phyloP scores from a whole-genome alignment of 1,140 invertebrate species.

The Papilio xuthus region DNA sequence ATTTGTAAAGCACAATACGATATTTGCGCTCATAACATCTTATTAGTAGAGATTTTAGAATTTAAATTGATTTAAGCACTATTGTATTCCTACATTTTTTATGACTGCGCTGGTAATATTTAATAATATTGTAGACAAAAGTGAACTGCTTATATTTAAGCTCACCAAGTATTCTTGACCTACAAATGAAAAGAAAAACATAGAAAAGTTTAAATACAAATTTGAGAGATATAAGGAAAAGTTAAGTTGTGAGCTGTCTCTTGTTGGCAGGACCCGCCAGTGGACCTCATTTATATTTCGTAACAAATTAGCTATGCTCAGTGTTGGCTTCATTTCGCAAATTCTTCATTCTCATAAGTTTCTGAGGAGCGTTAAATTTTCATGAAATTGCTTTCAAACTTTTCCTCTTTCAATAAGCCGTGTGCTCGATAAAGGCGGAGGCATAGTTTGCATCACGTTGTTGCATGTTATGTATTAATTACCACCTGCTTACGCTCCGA shows the following conservation, averaged over 20 bases:
- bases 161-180: no score
- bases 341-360: constrained; percentile 75
- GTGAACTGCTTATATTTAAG: background rate
- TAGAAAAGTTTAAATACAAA: background rate
- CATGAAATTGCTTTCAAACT: constrained; percentile 77
- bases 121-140: no score
- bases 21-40: no score
- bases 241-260: constrained; percentile 24
- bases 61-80: no score
- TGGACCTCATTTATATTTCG: constrained; percentile 65
- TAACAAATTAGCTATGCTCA: constrained; percentile 73
- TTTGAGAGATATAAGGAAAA: constrained; percentile 5
- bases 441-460: constrained; percentile 71
- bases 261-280: constrained; percentile 39
- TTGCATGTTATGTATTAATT: constrained; percentile 63
- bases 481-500: constrained; percentile 55
- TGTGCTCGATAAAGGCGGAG: constrained; percentile 63
- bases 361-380: constrained; percentile 73
- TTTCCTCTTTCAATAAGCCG: constrained; percentile 71
- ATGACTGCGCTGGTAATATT: no score
- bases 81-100: no score
- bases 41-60: no score
- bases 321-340: constrained; percentile 71
- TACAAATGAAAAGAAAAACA: background rate
- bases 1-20: no score